phyloP scores from a whole-genome alignment of 2,888 invertebrate species.

The Dexiosoma caninum region DNA sequence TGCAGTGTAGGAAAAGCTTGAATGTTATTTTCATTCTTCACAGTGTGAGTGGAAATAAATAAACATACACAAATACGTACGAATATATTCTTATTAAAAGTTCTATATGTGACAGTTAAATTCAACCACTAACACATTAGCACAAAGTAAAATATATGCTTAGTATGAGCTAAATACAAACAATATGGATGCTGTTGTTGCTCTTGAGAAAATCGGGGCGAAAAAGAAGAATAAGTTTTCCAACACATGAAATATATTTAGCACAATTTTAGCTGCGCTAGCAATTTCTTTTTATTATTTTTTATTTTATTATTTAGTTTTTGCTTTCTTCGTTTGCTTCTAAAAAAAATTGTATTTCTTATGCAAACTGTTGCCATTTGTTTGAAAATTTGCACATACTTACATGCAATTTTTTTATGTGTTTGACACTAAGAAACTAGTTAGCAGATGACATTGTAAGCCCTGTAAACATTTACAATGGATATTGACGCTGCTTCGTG shows the following conservation, averaged over 20 bases:
- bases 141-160: conserved; percentile 68
- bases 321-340: not conserved
- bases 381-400: not conserved
- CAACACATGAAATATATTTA: conserved; percentile 1
- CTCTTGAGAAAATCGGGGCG: not conserved
- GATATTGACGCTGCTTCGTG: no score
- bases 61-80: not conserved
- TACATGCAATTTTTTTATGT: no score
- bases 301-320: not conserved
- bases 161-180: conserved; percentile 29
- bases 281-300: no score
- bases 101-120: conserved; percentile 74
- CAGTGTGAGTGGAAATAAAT: not conserved
- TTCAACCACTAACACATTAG: conserved; percentile 71
- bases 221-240: not conserved
- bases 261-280: conserved; percentile 40
- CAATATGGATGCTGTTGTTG: conserved; percentile 10
- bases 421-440: no score
- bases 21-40: not conserved
- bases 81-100: conserved; percentile 64
- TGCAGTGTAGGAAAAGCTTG: no score
- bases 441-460: no score
- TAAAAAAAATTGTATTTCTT: conserved; percentile 13
- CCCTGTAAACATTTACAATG: no score
- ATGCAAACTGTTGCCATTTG: conserved; percentile 31